Evolutionary conservation across 2,888 invertebrate species (phyloP), one percentile per base, ranked within the genome.

Genomic region (Scaptomyza cyrtandrae): DNA sequence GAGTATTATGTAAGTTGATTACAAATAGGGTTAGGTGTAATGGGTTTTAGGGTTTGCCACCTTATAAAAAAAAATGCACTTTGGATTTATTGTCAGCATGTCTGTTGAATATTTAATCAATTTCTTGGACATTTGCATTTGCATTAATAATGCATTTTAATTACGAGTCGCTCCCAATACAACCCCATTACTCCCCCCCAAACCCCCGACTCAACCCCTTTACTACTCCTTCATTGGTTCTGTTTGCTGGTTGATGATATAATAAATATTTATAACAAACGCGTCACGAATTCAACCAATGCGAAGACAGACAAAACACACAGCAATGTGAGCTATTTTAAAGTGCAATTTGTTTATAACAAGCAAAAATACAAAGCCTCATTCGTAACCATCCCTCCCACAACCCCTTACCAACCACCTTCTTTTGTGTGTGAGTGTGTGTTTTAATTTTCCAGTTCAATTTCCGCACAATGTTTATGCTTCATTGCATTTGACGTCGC

Each of bases 111-210:
- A 58, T 80, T 72, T 81, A 67, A 75, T 81, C 65, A 72, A 75
- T 65, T 85, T 78, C 79, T 64, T 72, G 41, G 41, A 62, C 73
- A 82, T 88, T 86, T 81, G 75, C 89, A 88, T 89, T 73, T 75
- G 2, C 87, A 88, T 88, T 85, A 85, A 87, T 85, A 73, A 86
- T 89, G 85, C 74, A 81, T 78, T 86, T 86, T 81, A 88, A 86
- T 86, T 84, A 84, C 83, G 58, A 41, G 29, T 16, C 43, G 0
- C 16, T 37, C 6, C n/a, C 37, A 1, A n/a, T 5, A 4, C 13
- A n/a, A 7, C 37, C 35, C 41, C 9, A 9, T 29, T 6, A 3
- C 13, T n/a, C 6, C 7, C 0, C 7, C 16, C 31, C 29, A n/a
- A n/a, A n/a, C 27, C 27, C 3, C 5, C 33, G 1, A 3, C 0